Percentiles rank a stretch among this genome's conserved stretches.
These are phyloP conservation scores for Lasioglossum lativentre DNA, from an alignment of 2,888 invertebrate species.

Conservation along the genomic window DNA sequence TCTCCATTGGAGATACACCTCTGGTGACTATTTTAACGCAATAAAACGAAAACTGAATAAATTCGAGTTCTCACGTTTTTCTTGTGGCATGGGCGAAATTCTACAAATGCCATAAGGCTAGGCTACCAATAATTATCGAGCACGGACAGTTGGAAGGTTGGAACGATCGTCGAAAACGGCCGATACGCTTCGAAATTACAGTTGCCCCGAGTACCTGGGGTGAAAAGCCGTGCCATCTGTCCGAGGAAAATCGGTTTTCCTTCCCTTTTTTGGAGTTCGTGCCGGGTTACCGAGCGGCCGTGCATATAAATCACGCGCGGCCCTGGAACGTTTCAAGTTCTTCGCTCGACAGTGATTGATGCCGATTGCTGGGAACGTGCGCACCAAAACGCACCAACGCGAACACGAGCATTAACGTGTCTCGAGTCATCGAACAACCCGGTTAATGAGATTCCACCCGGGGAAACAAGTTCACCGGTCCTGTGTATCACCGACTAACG, in stretches of 20 bases:
- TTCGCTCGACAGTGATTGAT: conserved; percentile 66
- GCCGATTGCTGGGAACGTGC: conserved; percentile 47
- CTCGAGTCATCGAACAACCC: conserved; percentile 61
- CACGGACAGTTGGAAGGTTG: background rate
- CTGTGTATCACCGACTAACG: conserved; percentile 17
- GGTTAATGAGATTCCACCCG: conserved; percentile 62
- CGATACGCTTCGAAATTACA: background rate
- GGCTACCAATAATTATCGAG: background rate
- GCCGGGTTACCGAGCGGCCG: background rate
- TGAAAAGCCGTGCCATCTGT: background rate
- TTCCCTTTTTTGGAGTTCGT: conserved; percentile 8
- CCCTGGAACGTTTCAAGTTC: conserved; percentile 48
- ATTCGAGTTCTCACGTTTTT: no score
- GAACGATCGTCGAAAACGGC: background rate
- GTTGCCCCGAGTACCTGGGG: background rate
- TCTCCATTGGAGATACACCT: no score
- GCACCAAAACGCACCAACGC: conserved; percentile 25
- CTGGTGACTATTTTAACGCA: no score
- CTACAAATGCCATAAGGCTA: background rate
- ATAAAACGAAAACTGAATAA: no score
- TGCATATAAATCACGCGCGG: conserved; percentile 55
- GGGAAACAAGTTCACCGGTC: conserved; percentile 42
- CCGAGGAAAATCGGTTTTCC: conserved; percentile 7
- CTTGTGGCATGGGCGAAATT: no score
- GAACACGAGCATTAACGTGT: conserved; percentile 60